phyloP scores from a whole-genome alignment of 1,140 invertebrate species.

The Cataglyphis hispanica region DNA sequence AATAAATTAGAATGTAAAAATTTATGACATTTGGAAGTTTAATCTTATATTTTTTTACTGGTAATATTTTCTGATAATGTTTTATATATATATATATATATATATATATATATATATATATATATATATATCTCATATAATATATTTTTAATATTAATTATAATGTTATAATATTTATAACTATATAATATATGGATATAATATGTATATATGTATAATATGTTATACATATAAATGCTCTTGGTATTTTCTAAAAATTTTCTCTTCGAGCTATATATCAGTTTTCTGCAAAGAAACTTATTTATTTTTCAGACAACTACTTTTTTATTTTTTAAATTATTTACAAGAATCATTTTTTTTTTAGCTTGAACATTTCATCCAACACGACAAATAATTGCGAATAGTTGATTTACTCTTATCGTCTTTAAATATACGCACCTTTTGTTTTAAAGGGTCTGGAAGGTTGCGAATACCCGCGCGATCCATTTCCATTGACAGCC shows the following conservation, averaged over 20 bases:
- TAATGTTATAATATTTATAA: too few species aligned
- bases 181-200: too few species aligned
- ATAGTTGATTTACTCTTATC: not conserved
- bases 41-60: conserved; percentile 63
- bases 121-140: too few species aligned
- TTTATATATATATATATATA: not conserved
- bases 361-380: too few species aligned
- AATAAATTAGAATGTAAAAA: conserved; percentile 61
- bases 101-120: too few species aligned
- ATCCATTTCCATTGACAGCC: conserved; percentile 90
- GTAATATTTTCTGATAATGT: conserved; percentile 17
- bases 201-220: too few species aligned
- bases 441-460: conserved; percentile 89
- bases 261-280: too few species aligned
- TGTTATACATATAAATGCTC: too few species aligned
- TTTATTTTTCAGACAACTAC: too few species aligned
- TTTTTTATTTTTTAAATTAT: not conserved
- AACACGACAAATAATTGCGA: not conserved
- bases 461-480: conserved; percentile 89
- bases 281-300: too few species aligned
- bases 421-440: conserved; percentile 69
- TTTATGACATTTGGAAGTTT: conserved; percentile 24
- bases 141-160: too few species aligned
- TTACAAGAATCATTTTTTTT: not conserved
- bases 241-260: too few species aligned